phyloP scores from a whole-genome alignment of 2,113 vertebrate genomes.

The Rhagologus leucostigma region DNA sequence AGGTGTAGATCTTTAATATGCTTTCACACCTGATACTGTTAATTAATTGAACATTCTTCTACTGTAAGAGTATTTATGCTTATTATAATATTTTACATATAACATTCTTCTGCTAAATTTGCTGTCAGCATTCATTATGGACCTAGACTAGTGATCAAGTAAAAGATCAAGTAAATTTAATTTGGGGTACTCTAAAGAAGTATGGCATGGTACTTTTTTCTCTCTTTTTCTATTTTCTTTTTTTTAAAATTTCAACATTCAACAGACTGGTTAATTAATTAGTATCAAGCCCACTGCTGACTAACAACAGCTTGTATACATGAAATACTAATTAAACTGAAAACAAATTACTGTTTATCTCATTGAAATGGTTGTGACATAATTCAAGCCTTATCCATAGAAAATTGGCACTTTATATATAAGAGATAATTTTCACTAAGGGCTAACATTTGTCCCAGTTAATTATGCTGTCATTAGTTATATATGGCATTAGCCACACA shows the following conservation, averaged over 20 bases:
- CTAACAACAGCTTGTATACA: neutral
- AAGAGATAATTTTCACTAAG: neutral
- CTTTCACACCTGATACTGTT: neutral
- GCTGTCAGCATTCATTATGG: neutral
- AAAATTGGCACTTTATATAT: neutral
- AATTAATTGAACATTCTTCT: neutral
- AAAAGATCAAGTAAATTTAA: neutral
- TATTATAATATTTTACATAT: neutral
- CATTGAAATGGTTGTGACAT: neutral
- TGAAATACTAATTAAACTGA: neutral
- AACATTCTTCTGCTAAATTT: neutral
- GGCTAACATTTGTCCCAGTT: neutral
- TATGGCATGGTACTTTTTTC: accelerated
- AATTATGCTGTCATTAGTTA: neutral
- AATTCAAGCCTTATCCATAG: neutral
- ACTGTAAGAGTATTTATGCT: neutral
- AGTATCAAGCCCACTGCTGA: neutral
- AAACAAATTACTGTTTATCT: neutral
- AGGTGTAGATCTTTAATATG: neutral
- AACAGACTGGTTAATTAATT: neutral
- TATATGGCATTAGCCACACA: neutral
- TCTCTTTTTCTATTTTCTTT: neutral
- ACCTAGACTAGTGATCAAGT: neutral
- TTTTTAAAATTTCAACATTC: neutral
- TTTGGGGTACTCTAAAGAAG: neutral